Conservation (phyloP, 1,140 invertebrate species). For the Idris sp. region DNA sequence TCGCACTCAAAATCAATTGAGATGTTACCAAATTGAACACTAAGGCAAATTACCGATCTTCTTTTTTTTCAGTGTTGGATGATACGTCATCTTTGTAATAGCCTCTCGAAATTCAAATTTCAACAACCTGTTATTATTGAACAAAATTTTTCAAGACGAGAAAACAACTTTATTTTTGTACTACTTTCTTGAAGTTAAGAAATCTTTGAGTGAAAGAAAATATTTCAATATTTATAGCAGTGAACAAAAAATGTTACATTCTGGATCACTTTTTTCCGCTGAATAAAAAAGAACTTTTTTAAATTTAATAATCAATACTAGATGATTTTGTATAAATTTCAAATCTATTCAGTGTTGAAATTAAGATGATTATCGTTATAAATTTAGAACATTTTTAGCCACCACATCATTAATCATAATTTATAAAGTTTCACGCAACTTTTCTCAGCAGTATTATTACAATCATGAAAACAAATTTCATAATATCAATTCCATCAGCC, state of each 20-base stretch:
- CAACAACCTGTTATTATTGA: too few species aligned
- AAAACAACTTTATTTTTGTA: too few species aligned
- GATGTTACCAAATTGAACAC: conserved; percentile 31
- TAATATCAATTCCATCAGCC: conserved; percentile 37
- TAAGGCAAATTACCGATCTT: background rate
- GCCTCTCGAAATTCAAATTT: background rate
- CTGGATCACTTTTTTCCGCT: too few species aligned
- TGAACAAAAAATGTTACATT: too few species aligned
- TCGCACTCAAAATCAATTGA: conserved; percentile 36
- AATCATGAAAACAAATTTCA: conserved; percentile 44
- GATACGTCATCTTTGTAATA: conserved; percentile 13
- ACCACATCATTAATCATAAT: conserved; percentile 43
- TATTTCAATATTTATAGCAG: too few species aligned
- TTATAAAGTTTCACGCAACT: conserved; percentile 12
- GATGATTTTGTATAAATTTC: too few species aligned
- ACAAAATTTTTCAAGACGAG: too few species aligned
- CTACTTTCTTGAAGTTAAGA: too few species aligned
- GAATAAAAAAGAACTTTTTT: too few species aligned
- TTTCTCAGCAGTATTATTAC: conserved; percentile 13
- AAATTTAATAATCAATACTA: too few species aligned
- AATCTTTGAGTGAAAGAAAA: too few species aligned
- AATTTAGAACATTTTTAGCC: conserved; percentile 33
- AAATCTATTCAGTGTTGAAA: too few species aligned
- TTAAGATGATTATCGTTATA: conserved; percentile 31
- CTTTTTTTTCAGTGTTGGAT: conserved; percentile 5